Conservation (phyloP, 2,113 vertebrate genomes). For the Garra rufa region DNA sequence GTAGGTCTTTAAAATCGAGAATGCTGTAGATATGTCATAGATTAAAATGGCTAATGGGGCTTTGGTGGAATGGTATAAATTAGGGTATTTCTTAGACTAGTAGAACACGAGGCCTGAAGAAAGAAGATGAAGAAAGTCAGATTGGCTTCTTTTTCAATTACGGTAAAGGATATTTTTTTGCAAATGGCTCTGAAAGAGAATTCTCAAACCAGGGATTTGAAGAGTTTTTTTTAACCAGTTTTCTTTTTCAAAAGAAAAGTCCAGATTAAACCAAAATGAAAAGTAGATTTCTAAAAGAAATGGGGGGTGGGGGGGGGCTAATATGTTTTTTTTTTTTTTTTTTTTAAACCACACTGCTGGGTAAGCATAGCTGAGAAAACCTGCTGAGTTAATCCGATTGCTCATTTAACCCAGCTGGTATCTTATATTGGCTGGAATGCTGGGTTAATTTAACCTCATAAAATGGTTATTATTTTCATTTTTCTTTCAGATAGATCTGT, state of each 20-base stretch:
- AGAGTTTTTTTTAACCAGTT: no score
- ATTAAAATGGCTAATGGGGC: constrained; percentile 1
- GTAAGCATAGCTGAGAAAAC: not conserved
- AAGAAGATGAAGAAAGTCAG: not conserved
- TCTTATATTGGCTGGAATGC: not conserved
- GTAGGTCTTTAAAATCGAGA: not conserved
- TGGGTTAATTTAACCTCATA: not conserved
- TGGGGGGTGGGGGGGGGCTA: no score
- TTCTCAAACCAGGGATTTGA: not conserved
- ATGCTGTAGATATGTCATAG: not conserved
- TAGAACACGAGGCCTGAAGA: not conserved
- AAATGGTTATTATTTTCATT: not conserved
- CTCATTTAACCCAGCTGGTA: not conserved
- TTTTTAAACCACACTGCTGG: not conserved
- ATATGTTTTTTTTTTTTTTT: no score
- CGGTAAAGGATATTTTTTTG: not conserved
- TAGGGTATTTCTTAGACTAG: not conserved
- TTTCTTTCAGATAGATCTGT: not conserved
- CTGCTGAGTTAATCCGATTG: not conserved
- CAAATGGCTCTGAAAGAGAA: not conserved
- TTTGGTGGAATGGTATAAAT: not conserved
- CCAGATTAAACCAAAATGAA: not conserved
- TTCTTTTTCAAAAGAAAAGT: not conserved
- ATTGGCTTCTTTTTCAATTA: not conserved
- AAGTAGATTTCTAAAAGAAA: not conserved